phyloP scores from a whole-genome alignment of 2,888 invertebrate species.

The Ctena decussata region DNA sequence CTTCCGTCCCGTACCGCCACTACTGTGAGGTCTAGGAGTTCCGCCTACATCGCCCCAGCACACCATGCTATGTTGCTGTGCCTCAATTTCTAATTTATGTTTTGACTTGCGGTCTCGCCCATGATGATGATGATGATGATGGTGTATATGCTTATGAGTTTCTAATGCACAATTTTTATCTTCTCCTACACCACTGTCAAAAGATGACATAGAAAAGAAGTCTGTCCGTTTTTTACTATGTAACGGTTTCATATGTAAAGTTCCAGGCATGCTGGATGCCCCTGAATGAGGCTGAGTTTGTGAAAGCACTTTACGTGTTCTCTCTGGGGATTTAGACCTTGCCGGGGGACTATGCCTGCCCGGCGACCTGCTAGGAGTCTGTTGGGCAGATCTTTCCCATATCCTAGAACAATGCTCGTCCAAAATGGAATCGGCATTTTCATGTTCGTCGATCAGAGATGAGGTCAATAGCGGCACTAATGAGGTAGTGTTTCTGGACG shows the following conservation, averaged over 20 bases:
- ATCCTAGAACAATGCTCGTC: slow-evolving; percentile 97
- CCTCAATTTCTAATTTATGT: slow-evolving; percentile 76
- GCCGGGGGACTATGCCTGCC: slow-evolving; percentile 89
- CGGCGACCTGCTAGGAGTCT: slow-evolving; percentile 93
- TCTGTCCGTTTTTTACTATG: slow-evolving; percentile 78
- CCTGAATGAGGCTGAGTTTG: slow-evolving; percentile 63
- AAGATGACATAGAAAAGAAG: slow-evolving; percentile 91
- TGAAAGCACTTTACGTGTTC: slow-evolving; percentile 63
- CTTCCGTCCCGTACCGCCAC: slow-evolving; percentile 68
- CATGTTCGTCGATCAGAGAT: slow-evolving; percentile 90
- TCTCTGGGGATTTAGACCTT: slow-evolving; percentile 86
- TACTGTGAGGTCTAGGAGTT: slow-evolving; percentile 60
- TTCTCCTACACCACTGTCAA: slow-evolving; percentile 90
- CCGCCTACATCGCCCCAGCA: slow-evolving; percentile 65
- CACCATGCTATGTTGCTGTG: slow-evolving; percentile 74
- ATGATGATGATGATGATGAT: slow-evolving; percentile 86
- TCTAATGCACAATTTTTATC: slow-evolving; percentile 76
- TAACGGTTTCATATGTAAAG: slow-evolving; percentile 59
- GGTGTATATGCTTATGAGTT: slow-evolving; percentile 82
- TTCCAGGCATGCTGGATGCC: slow-evolving; percentile 61
- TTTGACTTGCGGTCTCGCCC: slow-evolving; percentile 87
- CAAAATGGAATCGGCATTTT: slow-evolving; percentile 87
- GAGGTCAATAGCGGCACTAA: slow-evolving; percentile 77
- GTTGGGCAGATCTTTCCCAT: slow-evolving; percentile 91
- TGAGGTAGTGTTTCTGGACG: slow-evolving; percentile 73